Evolutionary conservation across 37 sponge, comb jelly and placozoan species (phyloP), one percentile per base, ranked within the genome.

Genomic region (Bolinopsis microptera): DNA sequence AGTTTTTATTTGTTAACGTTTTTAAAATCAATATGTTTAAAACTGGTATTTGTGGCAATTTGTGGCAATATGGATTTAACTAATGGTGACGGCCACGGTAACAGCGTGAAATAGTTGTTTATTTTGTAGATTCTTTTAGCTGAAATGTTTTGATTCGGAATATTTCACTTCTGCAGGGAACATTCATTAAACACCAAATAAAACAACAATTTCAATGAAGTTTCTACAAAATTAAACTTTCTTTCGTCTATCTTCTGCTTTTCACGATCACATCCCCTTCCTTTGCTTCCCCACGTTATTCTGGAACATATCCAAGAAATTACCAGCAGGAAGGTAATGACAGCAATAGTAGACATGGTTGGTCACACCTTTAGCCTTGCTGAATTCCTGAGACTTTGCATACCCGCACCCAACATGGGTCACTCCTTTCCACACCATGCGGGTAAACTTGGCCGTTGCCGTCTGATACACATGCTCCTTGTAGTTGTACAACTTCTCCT

Each of bases 101-200:
- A n/a, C n/a, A n/a, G n/a, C n/a, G n/a, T n/a, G n/a, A n/a, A n/a
- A n/a, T n/a, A n/a, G n/a, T n/a, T n/a, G n/a, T n/a, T n/a, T n/a
- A n/a, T n/a, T n/a, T n/a, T n/a, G n/a, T n/a, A n/a, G n/a, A n/a
- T n/a, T n/a, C n/a, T n/a, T n/a, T n/a, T n/a, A n/a, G n/a, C n/a
- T n/a, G n/a, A n/a, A n/a, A n/a, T n/a, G n/a, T n/a, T n/a, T n/a
- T n/a, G 68, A 13, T 67, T 22, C 68, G 13, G 68, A 67, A 67
- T n/a, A n/a, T n/a, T n/a, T n/a, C n/a, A n/a, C n/a, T n/a, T n/a
- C n/a, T n/a, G n/a, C n/a, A n/a, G 97, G 97, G 16, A 95, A 83
- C 8, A 94, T 95, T 33, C 95, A 37, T 96, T 98, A 94, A 94
- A 92, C 28, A 35, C 83, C 34, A 24, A 77, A n/a, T 39, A 0